Percentiles rank a stretch among this genome's conserved stretches.
phyloP scores from a whole-genome alignment of 1,140 invertebrate genomes.

The Scaptomyza hsui region DNA sequence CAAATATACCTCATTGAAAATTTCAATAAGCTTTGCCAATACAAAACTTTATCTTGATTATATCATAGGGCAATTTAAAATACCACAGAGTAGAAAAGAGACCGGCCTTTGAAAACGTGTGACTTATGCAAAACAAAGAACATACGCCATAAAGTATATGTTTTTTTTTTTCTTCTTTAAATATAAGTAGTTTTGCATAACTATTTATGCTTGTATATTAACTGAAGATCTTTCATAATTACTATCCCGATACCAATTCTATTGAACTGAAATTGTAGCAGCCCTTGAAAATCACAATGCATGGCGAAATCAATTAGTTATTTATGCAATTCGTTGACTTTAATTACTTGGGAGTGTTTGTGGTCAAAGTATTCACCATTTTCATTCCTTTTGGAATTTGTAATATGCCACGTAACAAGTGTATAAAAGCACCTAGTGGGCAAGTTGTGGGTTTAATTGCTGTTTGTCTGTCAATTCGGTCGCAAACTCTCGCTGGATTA shows the following conservation, averaged over 20 bases:
- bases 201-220: too few relatives aligned
- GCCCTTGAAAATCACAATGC: constrained; percentile 37
- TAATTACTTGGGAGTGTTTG: constrained; percentile 58
- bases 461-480: constrained; percentile 61
- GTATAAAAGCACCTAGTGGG: constrained; percentile 65
- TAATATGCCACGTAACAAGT: constrained; percentile 41
- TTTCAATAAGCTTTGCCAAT: too few relatives aligned
- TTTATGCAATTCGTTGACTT: constrained; percentile 65
- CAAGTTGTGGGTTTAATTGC: constrained; percentile 59
- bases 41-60: too few relatives aligned
- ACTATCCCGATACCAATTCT: constrained; percentile 13
- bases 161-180: too few relatives aligned
- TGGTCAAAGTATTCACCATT: constrained; percentile 70
- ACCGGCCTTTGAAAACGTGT: neutral
- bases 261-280: constrained; percentile 22
- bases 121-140: neutral
- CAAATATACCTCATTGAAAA: too few relatives aligned
- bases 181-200: too few relatives aligned
- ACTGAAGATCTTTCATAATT: too few relatives aligned
- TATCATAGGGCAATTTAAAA: neutral
- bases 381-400: constrained; percentile 58
- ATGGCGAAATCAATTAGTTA: constrained; percentile 38
- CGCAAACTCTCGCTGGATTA: constrained; percentile 42
- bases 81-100: neutral
- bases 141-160: neutral